Conservation (phyloP, 2,113 vertebrate genomes). For the Anthoscopus minutus region DNA sequence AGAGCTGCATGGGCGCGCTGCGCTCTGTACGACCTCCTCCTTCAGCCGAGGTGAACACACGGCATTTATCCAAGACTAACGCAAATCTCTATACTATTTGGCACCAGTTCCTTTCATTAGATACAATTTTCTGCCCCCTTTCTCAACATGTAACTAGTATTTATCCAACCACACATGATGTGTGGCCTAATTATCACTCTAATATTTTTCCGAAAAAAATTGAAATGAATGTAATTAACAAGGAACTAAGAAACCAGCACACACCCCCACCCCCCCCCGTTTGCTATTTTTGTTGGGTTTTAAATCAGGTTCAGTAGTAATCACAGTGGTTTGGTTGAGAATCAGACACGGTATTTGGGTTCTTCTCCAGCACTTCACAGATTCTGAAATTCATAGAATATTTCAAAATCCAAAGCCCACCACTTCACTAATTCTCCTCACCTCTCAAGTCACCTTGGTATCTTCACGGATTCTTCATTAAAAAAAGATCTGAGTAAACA, state of each 20-base stretch:
- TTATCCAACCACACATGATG: slow-evolving; percentile 6
- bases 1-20: fast-evolving
- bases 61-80: neutral
- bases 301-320: slow-evolving; percentile 2
- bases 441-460: neutral
- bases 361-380: neutral
- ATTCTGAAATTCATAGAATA: neutral
- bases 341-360: neutral
- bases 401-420: neutral
- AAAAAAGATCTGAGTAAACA: neutral
- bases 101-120: slow-evolving; percentile 34
- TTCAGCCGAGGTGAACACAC: neutral
- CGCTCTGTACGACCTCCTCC: fast-evolving
- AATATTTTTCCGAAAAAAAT: slow-evolving; percentile 20
- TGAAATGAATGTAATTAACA: neutral
- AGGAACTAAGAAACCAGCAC: neutral
- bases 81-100: neutral
- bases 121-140: slow-evolving; percentile 26
- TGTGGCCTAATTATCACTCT: slow-evolving; percentile 35
- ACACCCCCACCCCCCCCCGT: neutral
- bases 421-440: neutral
- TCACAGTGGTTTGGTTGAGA: neutral
- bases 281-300: neutral
- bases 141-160: slow-evolving; percentile 22
- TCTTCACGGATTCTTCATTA: neutral